Evolutionary conservation across 2,797 vertebrate genomes (phyloP), one percentile per base, ranked within the genome.

Genomic region (Chaenodraco wilsoni): DNA sequence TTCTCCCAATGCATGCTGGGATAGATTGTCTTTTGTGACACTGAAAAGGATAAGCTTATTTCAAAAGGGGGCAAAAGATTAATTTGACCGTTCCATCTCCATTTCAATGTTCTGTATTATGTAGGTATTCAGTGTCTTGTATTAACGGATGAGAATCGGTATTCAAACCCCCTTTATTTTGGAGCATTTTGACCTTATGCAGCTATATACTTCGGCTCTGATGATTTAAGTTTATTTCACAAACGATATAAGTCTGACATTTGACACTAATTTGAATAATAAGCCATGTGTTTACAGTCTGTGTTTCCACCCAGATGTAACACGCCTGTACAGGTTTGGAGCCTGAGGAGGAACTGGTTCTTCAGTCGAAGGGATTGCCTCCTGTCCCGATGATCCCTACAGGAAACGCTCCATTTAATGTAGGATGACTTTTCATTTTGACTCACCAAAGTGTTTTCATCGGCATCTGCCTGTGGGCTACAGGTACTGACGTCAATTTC

Each of bases 361-460:
- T 41, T 55, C 41, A 31, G 48, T 9, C 0, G 48, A 40, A 62
- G 37, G 49, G 19, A 51, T 52, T 51, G 51, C 19, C 17, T 50
- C 10, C n/a, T 41, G 67, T 72, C 45, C 19, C 37, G 46, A 50
- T 19, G 65, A 70, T 59, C 55, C 11, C 41, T 21, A 33, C 33
- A 52, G 17, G 61, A 51, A 65, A 51, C 46, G 40, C 45, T 21
- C 9, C 45, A 21, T 23, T 59, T 65, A 40, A 19, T 37, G 19
- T 27, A 16, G 17, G 27, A 41, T 72, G 72, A 83, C 8, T 27
- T 19, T 17, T 71, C 14, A 23, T 44, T 51, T 51, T 84, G 72
- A 85, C 65, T 85, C 81, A 85, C 50, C 11, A 0, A 57, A 46
- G 45, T n/a, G 23, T n/a, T 66, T 82, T 78, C 17, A 66, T 71